Evolutionary conservation across 1,140 invertebrate genomes (phyloP).

Genomic region (Nomia melanderi): DNA sequence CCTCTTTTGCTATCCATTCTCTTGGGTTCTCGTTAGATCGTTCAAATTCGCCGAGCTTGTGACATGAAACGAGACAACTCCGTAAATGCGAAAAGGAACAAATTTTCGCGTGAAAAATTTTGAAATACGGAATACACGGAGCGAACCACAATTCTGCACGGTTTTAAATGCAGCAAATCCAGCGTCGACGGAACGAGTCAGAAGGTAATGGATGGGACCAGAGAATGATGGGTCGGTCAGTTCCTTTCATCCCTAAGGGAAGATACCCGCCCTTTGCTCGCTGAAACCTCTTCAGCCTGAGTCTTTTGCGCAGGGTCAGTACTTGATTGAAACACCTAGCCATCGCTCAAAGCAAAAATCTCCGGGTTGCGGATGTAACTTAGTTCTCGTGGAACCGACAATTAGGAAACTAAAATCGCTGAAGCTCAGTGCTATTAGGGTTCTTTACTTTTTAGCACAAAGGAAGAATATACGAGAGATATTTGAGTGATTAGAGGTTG

Average conservation of each 20-base stretch:
- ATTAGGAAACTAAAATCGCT: constrained; percentile 30
- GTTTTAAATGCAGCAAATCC: constrained; percentile 26
- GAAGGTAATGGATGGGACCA: constrained; percentile 18
- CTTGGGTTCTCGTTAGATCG: not conserved
- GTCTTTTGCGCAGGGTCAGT: constrained; percentile 37
- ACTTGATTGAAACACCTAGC: constrained; percentile 30
- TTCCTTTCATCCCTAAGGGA: constrained; percentile 56
- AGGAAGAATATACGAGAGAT: too few relatives aligned
- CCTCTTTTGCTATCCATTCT: not conserved
- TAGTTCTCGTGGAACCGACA: constrained; percentile 4
- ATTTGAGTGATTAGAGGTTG: too few relatives aligned
- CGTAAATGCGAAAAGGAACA: not conserved
- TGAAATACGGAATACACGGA: not conserved
- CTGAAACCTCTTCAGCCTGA: constrained; percentile 41
- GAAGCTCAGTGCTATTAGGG: not conserved
- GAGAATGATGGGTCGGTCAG: constrained; percentile 18
- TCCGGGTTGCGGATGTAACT: constrained; percentile 7
- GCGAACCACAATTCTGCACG: not conserved
- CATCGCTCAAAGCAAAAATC: not conserved
- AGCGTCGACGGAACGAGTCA: constrained; percentile 28
- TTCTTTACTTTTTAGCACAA: not conserved
- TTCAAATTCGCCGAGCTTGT: not conserved
- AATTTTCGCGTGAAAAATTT: constrained; percentile 30
- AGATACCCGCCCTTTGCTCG: constrained; percentile 48
- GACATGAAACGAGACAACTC: not conserved